phyloP scores from a whole-genome alignment of 2,888 invertebrate genomes.

The Agonopterix subpropinquella region DNA sequence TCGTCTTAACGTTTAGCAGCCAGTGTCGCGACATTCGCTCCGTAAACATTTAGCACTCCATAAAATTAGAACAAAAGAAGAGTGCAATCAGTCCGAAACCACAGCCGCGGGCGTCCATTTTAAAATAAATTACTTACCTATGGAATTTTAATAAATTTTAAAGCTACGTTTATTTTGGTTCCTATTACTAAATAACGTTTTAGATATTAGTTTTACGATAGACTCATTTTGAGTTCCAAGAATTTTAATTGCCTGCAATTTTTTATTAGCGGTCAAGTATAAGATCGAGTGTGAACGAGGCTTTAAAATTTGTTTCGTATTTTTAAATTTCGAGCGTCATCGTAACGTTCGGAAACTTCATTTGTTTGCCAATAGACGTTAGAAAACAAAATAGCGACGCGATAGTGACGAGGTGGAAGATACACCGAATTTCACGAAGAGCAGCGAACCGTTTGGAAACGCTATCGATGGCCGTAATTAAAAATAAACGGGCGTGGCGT shows the following conservation, averaged over 20 bases:
- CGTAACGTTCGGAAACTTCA: constrained; percentile 1
- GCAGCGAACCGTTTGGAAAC: constrained; percentile 16
- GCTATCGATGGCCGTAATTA: constrained; percentile 31
- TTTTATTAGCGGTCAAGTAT: too few species aligned
- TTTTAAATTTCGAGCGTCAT: not conserved
- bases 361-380: constrained; percentile 5
- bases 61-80: constrained; percentile 55
- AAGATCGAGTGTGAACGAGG: too few species aligned
- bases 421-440: constrained; percentile 6
- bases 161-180: too few species aligned
- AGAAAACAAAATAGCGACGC: constrained; percentile 3
- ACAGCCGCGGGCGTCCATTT: not conserved
- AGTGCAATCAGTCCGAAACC: not conserved
- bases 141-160: constrained; percentile 15
- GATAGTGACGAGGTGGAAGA: constrained; percentile 12
- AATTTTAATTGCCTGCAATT: too few species aligned
- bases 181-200: too few species aligned
- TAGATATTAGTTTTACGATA: too few species aligned
- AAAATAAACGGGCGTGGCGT: constrained; percentile 33
- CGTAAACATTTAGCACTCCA: constrained; percentile 41
- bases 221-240: too few species aligned
- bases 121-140: constrained; percentile 4
- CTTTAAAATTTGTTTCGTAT: not conserved
- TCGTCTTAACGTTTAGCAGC: constrained; percentile 32
- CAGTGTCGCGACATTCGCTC: constrained; percentile 19